phyloP scores from a whole-genome alignment of 2,888 invertebrate genomes.

The Thymelicus acteon region DNA sequence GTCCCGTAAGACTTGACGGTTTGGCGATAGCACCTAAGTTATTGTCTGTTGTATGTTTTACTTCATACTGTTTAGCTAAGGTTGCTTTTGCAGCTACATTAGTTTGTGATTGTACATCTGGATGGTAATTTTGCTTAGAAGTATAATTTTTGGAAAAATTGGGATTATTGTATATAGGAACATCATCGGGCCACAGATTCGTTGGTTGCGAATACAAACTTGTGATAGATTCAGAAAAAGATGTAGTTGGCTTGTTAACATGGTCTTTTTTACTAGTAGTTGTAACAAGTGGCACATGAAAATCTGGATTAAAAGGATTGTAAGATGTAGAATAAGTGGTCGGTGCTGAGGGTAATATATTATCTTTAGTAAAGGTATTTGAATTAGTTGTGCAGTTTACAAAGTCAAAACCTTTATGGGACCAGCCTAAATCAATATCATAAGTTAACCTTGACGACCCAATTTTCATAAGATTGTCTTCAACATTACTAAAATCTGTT shows the following conservation, averaged over 20 bases:
- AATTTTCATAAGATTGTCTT: conserved; percentile 79
- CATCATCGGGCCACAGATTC: conserved; percentile 76
- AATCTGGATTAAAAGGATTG: conserved; percentile 78
- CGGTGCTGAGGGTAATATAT: conserved; percentile 65
- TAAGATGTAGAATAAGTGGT: conserved; percentile 70
- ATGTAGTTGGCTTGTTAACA: conserved; percentile 61
- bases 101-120: conserved; percentile 58
- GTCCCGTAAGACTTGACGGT: conserved; percentile 52
- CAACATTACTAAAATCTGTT: conserved; percentile 70
- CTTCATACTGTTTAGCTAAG: conserved; percentile 63
- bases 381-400: conserved; percentile 69
- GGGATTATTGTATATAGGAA: conserved; percentile 71
- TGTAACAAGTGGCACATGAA: conserved; percentile 73
- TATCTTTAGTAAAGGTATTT: conserved; percentile 71
- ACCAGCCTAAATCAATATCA: conserved; percentile 80
- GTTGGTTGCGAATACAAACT: conserved; percentile 76
- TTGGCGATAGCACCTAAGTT: conserved; percentile 57
- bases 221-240: conserved; percentile 72
- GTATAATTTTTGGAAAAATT: conserved; percentile 62
- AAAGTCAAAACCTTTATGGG: conserved; percentile 79
- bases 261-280: conserved; percentile 69
- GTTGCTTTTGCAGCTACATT: conserved; percentile 57
- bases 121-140: conserved; percentile 67
- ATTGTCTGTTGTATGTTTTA: conserved; percentile 57
- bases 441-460: conserved; percentile 77